Percentiles rank a stretch among this genome's conserved stretches.
phyloP scores from a whole-genome alignment of 2,113 vertebrate species.

The Chamaea fasciata region DNA sequence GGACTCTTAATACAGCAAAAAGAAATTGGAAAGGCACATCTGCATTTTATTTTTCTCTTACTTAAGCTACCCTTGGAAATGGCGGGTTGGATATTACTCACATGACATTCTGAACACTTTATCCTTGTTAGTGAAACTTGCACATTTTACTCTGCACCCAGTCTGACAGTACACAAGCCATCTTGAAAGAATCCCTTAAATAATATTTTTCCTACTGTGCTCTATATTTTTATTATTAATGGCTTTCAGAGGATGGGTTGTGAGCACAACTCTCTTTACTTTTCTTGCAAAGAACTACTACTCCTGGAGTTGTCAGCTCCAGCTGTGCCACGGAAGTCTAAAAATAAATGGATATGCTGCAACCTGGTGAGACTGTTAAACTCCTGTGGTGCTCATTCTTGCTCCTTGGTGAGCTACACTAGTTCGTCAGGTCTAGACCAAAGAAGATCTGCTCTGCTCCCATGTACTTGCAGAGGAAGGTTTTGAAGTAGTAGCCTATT shows the following conservation, averaged over 20 bases:
- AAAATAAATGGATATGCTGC: slow-evolving; percentile 35
- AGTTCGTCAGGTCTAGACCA: slow-evolving; percentile 11
- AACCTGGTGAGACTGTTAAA: slow-evolving; percentile 29
- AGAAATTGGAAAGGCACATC: neutral
- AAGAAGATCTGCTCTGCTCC: neutral
- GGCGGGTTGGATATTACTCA: neutral
- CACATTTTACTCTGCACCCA: neutral
- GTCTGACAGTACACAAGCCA: neutral
- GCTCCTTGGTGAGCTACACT: slow-evolving; percentile 23
- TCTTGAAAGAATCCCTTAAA: slow-evolving; percentile 11
- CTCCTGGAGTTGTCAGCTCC: slow-evolving; percentile 31
- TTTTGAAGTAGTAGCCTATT: slow-evolving; percentile 26
- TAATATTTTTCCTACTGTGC: neutral
- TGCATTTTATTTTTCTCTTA: slow-evolving; percentile 31
- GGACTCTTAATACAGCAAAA: neutral
- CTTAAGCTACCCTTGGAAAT: neutral
- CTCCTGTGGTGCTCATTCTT: neutral
- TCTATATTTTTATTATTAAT: slow-evolving; percentile 49
- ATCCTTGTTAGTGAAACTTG: slow-evolving; percentile 4
- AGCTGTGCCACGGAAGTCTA: slow-evolving; percentile 29
- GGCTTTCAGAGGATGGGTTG: neutral
- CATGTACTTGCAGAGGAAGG: neutral
- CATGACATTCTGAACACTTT: neutral
- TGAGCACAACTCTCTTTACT: slow-evolving; percentile 4
- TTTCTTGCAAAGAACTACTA: slow-evolving; percentile 29